Conservation (phyloP, 2,113 vertebrate genomes). For the Cynopterus brachyotis region DNA sequence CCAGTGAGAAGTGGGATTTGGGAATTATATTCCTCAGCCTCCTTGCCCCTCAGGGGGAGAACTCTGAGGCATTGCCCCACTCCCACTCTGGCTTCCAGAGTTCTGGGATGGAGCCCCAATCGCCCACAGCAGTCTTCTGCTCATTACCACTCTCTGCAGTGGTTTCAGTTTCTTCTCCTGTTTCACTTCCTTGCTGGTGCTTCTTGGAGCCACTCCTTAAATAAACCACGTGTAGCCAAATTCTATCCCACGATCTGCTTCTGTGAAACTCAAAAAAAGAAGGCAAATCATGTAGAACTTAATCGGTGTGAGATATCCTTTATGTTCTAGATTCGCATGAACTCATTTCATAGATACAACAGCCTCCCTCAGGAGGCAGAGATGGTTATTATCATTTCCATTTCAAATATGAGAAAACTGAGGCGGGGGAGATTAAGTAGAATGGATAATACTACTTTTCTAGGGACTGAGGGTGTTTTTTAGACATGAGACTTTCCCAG, state of each 20-base stretch:
- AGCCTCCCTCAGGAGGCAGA: neutral
- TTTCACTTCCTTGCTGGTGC: neutral
- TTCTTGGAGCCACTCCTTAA: neutral
- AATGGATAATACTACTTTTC: neutral
- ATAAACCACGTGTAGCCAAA: neutral
- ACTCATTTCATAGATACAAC: neutral
- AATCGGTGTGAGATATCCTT: fast-evolving
- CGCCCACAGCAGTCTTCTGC: neutral
- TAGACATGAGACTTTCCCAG: neutral
- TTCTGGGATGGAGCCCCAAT: neutral
- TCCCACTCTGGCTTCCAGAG: no score
- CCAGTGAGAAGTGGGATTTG: neutral
- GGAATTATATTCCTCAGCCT: no score
- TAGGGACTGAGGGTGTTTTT: neutral
- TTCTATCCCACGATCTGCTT: neutral
- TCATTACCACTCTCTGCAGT: fast-evolving
- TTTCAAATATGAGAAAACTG: neutral
- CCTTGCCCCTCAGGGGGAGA: neutral
- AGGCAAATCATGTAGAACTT: neutral
- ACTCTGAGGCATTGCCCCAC: fast-evolving
- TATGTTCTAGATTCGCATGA: no score
- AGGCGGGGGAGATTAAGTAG: neutral
- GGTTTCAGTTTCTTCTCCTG: neutral
- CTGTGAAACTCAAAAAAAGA: neutral
- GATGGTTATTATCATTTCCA: fast-evolving